Conservation (phyloP, 2,888 invertebrate species). For the Drosophila parthenogenetica region DNA sequence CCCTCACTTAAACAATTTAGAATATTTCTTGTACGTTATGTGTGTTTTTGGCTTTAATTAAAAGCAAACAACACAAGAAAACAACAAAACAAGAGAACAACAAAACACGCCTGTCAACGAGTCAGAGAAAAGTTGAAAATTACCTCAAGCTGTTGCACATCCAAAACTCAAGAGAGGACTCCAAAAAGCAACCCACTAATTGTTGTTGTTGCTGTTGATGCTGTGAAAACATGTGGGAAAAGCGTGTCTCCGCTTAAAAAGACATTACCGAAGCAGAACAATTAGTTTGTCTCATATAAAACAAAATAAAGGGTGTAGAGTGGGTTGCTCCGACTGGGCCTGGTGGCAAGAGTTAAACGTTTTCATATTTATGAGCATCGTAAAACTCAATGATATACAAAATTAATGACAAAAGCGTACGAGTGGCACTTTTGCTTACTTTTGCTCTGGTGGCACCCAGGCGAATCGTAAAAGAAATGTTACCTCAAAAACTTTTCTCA, state of each 20-base stretch:
- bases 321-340: not conserved
- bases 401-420: constrained; percentile 80
- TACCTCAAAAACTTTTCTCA: constrained; percentile 74
- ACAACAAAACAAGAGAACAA: constrained; percentile 8
- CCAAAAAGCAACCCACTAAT: constrained; percentile 52
- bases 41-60: constrained; percentile 72
- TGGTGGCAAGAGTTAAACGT: constrained; percentile 81
- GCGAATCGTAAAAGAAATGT: constrained; percentile 79
- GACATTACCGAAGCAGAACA: constrained; percentile 79
- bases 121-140: constrained; percentile 75
- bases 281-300: constrained; percentile 82
- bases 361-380: constrained; percentile 84
- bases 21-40: constrained; percentile 30
- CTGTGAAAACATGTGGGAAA: constrained; percentile 73
- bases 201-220: constrained; percentile 50
- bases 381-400: constrained; percentile 84
- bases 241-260: constrained; percentile 73
- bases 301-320: not conserved
- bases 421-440: constrained; percentile 64
- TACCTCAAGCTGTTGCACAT: constrained; percentile 83
- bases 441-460: constrained; percentile 49
- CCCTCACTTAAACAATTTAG: not conserved
- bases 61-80: constrained; percentile 68
- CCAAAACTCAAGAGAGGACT: constrained; percentile 35
- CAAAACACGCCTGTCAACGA: constrained; percentile 69